Evolutionary conservation across 2,113 vertebrate species (phyloP).

Genomic region (Sinocyclocheilus rhinocerous): DNA sequence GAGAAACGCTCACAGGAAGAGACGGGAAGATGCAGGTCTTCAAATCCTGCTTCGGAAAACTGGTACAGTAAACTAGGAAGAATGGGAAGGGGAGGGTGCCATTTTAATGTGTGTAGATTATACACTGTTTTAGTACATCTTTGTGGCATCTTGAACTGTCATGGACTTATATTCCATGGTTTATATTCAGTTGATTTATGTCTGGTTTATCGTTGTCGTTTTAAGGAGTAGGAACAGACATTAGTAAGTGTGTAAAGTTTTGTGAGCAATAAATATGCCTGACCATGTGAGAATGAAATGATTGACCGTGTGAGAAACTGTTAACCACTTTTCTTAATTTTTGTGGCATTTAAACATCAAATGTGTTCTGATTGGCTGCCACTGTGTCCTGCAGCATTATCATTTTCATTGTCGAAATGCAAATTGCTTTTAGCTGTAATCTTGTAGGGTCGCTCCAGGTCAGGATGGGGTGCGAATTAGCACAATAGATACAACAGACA

Average conservation of each 20-base stretch:
- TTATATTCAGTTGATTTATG: neutral
- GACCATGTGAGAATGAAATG: neutral
- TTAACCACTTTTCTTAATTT: neutral
- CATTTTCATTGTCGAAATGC: neutral
- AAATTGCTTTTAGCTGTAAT: neutral
- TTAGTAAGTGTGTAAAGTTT: neutral
- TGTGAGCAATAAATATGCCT: neutral
- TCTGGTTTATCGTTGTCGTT: neutral
- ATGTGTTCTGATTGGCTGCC: neutral
- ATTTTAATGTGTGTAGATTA: no score
- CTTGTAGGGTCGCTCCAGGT: neutral
- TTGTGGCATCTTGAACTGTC: neutral
- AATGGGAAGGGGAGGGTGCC: neutral
- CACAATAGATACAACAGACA: neutral
- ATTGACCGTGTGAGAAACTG: neutral
- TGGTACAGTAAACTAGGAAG: slow-evolving; percentile 66
- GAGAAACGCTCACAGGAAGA: slow-evolving; percentile 31
- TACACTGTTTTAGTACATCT: no score
- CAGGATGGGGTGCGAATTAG: neutral
- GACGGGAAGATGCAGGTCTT: slow-evolving; percentile 76
- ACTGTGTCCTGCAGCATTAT: neutral
- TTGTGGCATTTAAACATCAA: neutral
- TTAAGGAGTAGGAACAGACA: neutral
- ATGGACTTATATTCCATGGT: neutral
- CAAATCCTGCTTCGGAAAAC: slow-evolving; percentile 77